Conservation (phyloP, 2,797 vertebrate genomes). For the Graptemys geographica region DNA sequence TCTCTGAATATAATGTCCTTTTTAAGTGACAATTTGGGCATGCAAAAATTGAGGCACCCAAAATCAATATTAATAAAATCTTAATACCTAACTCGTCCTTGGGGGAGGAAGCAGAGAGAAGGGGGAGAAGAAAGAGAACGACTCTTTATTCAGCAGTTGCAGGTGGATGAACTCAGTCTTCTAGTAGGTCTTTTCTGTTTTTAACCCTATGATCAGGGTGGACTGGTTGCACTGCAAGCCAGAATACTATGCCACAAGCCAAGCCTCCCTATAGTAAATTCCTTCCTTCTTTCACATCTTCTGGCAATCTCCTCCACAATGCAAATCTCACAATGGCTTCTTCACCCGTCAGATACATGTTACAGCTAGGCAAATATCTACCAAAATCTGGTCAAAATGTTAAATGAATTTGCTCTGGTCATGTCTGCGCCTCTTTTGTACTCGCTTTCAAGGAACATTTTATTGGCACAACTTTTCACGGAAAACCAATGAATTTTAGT, state of each 20-base stretch:
- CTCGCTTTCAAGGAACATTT: not conserved
- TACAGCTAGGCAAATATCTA: not conserved
- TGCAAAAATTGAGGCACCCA: not conserved
- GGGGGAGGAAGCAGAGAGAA: not conserved
- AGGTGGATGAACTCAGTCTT: not conserved
- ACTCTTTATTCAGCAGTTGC: not conserved
- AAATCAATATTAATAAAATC: not conserved
- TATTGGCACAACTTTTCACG: not conserved
- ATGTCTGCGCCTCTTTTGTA: not conserved
- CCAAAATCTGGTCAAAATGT: not conserved
- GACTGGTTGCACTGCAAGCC: not conserved
- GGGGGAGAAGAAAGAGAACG: not conserved
- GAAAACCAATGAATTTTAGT: not conserved
- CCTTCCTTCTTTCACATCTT: not conserved
- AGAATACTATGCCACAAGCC: not conserved
- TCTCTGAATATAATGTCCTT: not conserved
- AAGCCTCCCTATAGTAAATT: not conserved
- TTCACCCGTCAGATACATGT: not conserved
- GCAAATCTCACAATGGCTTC: not conserved
- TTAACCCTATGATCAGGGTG: not conserved
- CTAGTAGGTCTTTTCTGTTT: not conserved
- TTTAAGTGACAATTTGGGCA: not conserved
- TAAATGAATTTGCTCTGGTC: not conserved
- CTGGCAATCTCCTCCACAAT: not conserved
- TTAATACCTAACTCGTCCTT: not conserved